Percentiles rank a stretch among this genome's conserved stretches.
These are phyloP conservation scores for Theonella swinhoei DNA, from an alignment of 37 sponge, comb jelly and placozoan species.

Conservation along the genomic window DNA sequence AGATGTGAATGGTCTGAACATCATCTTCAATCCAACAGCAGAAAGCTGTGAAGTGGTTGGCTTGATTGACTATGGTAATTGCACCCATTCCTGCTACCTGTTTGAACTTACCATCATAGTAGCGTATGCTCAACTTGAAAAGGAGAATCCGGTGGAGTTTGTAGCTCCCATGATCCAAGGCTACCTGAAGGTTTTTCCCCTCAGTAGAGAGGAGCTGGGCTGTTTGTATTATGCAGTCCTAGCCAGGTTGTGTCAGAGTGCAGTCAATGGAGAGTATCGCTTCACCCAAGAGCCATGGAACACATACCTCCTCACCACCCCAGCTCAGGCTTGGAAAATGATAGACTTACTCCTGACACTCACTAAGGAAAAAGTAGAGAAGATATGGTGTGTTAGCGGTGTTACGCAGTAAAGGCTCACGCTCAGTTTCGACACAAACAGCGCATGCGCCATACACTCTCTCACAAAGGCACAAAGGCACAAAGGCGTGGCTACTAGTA, in stretches of 20 bases:
- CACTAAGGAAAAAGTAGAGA: not conserved
- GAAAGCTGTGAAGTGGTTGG: slow-evolving; percentile 9
- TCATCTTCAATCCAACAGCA: slow-evolving; percentile 2
- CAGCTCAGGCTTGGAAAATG: slow-evolving; percentile 3
- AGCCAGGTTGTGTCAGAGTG: slow-evolving; percentile 43
- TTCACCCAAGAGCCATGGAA: slow-evolving; percentile 40
- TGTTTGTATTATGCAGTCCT: slow-evolving; percentile 44
- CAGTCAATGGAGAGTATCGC: slow-evolving; percentile 14
- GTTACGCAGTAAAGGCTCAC: too few relatives aligned
- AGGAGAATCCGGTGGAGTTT: slow-evolving; percentile 26
- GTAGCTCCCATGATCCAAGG: slow-evolving; percentile 29
- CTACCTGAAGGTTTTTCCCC: slow-evolving; percentile 13
- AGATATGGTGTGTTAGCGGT: not conserved
- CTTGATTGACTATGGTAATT: slow-evolving; percentile 38
- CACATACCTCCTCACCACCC: slow-evolving; percentile 40
- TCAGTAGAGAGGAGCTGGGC: slow-evolving; percentile 35
- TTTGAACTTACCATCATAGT: slow-evolving; percentile 47
- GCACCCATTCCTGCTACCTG: slow-evolving; percentile 22
- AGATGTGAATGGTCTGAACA: slow-evolving; percentile 42
- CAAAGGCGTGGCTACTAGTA: too few relatives aligned
- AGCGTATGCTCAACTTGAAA: slow-evolving; percentile 35
- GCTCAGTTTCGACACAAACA: too few relatives aligned
- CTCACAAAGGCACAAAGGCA: too few relatives aligned
- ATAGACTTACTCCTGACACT: slow-evolving; percentile 4
- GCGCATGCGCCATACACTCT: too few relatives aligned